Evolutionary conservation across 2,113 vertebrate species (phyloP).

Genomic region (Triplophysa dalaica): DNA sequence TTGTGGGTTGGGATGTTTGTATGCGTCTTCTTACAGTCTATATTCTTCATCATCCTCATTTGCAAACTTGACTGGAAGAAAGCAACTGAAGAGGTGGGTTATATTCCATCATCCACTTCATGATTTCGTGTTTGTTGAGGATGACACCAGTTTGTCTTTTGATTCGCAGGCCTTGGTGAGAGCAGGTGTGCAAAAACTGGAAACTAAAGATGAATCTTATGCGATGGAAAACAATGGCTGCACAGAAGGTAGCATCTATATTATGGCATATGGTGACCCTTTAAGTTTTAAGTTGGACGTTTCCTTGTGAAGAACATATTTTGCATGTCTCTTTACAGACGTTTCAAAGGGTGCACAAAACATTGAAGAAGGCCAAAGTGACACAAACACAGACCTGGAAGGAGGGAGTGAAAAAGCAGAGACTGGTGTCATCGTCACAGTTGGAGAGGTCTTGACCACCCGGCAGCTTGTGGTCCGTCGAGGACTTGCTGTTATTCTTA

Average conservation of each 20-base stretch:
- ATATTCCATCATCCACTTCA: background rate
- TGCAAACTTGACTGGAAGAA: conserved; percentile 80
- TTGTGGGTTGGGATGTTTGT: conserved; percentile 82
- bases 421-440: conserved; percentile 13
- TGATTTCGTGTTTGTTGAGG: background rate
- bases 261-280: background rate
- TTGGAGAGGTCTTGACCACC: conserved; percentile 56
- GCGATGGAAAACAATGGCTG: conserved; percentile 37
- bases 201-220: conserved; percentile 33
- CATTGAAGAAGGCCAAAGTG: background rate
- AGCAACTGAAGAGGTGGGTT: conserved; percentile 78
- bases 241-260: conserved; percentile 34
- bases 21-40: conserved; percentile 69
- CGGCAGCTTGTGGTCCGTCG: conserved; percentile 66
- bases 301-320: no score
- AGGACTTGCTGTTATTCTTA: conserved; percentile 60
- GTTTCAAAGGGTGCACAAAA: background rate
- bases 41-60: conserved; percentile 76
- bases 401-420: conserved; percentile 33
- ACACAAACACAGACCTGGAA: conserved; percentile 40
- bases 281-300: no score
- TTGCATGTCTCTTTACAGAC: background rate
- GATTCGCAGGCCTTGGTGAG: conserved; percentile 44
- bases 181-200: conserved; percentile 36
- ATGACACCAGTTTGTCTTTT: background rate